These are phyloP conservation scores for Myzus persicae DNA, from an alignment of 1,140 invertebrate genomes.

Conservation along the genomic window DNA sequence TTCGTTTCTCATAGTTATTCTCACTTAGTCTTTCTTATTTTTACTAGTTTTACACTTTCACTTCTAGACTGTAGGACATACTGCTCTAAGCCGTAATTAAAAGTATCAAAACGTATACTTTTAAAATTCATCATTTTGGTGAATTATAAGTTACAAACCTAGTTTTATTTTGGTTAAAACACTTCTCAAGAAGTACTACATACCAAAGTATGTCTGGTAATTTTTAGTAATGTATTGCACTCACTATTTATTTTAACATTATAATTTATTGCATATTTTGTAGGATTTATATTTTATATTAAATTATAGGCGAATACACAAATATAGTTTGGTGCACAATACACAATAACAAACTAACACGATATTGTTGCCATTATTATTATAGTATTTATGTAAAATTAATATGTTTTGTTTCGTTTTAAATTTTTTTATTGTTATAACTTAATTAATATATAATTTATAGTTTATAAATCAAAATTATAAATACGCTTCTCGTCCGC, in stretches of 20 bases:
- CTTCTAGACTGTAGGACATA: too few species aligned
- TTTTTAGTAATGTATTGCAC: not conserved
- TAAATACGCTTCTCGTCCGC: not conserved
- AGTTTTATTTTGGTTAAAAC: not conserved
- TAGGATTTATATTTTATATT: not conserved
- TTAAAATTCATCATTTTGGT: not conserved
- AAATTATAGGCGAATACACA: not conserved
- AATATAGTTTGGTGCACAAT: not conserved
- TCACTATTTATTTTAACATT: not conserved
- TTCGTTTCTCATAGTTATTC: not conserved
- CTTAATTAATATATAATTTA: too few species aligned
- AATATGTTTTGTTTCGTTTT: not conserved
- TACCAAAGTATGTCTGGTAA: too few species aligned
- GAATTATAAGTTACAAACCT: not conserved
- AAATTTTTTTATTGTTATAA: not conserved
- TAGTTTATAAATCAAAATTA: not conserved
- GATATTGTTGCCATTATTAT: too few species aligned
- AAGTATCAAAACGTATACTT: too few species aligned
- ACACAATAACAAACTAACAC: not conserved
- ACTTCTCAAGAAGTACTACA: too few species aligned
- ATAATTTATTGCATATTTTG: too few species aligned
- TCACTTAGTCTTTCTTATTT: not conserved
- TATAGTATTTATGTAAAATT: not conserved
- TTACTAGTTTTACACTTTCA: not conserved
- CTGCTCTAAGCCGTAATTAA: too few species aligned